Evolutionary conservation across 1,140 invertebrate species (phyloP).

Genomic region (Arctopsyche grandis): DNA sequence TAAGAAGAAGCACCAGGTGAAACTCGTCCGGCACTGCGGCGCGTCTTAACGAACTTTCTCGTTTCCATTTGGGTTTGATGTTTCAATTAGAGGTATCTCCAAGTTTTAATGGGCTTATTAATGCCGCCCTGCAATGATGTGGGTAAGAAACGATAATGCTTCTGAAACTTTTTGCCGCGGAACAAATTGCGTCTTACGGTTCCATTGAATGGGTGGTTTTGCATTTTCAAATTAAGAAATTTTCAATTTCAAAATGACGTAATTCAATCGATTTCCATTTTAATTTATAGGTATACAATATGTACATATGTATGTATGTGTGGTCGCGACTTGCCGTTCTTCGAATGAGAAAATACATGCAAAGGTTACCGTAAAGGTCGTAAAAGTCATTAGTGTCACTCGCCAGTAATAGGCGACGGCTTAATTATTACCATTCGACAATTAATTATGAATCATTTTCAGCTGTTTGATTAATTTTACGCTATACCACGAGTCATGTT

Average conservation of each 20-base stretch:
- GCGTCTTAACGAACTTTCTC: background rate
- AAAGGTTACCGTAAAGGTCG: constrained; percentile 7
- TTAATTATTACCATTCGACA: constrained; percentile 6
- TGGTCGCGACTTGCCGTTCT: background rate
- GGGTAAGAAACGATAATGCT: background rate
- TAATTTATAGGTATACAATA: too few species aligned
- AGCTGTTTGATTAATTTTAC: too few species aligned
- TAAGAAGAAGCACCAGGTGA: background rate
- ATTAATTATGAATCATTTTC: too few species aligned
- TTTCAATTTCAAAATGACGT: background rate
- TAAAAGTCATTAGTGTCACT: constrained; percentile 7
- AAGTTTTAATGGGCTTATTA: constrained; percentile 12
- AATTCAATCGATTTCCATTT: too few species aligned
- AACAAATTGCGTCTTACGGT: background rate
- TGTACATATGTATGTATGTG: background rate
- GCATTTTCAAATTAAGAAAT: background rate
- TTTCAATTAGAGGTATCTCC: constrained; percentile 21
- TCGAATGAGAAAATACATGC: background rate
- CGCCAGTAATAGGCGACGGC: background rate
- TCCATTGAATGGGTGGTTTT: background rate
- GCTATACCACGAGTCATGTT: too few species aligned
- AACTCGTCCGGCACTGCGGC: background rate
- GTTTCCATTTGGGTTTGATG: constrained; percentile 18
- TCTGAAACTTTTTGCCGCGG: too few species aligned
- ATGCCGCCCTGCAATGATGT: constrained; percentile 4